Evolutionary conservation across 2,888 invertebrate genomes (phyloP).

Genomic region (Alcis repandata): DNA sequence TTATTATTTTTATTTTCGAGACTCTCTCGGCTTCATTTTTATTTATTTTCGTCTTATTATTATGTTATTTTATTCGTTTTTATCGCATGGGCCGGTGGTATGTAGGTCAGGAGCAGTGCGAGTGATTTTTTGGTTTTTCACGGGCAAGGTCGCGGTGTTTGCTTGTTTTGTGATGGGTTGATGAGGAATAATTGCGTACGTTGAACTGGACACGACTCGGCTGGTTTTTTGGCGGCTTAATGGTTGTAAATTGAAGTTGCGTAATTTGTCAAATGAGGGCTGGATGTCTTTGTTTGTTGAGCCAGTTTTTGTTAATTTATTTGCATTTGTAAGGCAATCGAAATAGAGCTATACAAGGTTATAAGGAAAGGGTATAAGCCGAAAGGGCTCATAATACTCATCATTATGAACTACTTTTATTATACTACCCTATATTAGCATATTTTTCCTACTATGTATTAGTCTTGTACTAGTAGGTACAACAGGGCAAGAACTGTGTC

Average conservation of each 20-base stretch:
- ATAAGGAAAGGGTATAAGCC: no score
- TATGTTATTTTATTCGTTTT: slow-evolving; percentile 78
- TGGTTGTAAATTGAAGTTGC: slow-evolving; percentile 21
- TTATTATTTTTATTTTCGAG: slow-evolving; percentile 83
- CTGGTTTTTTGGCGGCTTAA: slow-evolving; percentile 16
- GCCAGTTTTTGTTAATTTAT: neutral
- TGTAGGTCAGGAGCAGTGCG: slow-evolving; percentile 81
- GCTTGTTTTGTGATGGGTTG: slow-evolving; percentile 60
- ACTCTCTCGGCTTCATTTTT: slow-evolving; percentile 67
- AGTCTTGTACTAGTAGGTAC: no score
- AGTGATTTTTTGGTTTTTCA: slow-evolving; percentile 77
- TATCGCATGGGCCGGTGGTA: slow-evolving; percentile 60
- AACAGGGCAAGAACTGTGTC: no score
- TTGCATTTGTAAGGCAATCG: neutral
- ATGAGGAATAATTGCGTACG: slow-evolving; percentile 48
- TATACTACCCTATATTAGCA: no score
- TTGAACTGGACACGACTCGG: slow-evolving; percentile 51
- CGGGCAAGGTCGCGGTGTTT: slow-evolving; percentile 76
- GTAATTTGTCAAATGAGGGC: slow-evolving; percentile 2
- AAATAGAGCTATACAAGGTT: no score
- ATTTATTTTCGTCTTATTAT: slow-evolving; percentile 80
- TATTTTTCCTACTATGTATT: no score
- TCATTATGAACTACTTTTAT: no score
- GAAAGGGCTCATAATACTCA: no score
- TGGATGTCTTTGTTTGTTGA: slow-evolving; percentile 1